Percentiles rank a stretch among this genome's conserved stretches.
These are phyloP conservation scores for Catagonus wagneri DNA, from an alignment of 2,113 vertebrate genomes.

Conservation along the genomic window DNA sequence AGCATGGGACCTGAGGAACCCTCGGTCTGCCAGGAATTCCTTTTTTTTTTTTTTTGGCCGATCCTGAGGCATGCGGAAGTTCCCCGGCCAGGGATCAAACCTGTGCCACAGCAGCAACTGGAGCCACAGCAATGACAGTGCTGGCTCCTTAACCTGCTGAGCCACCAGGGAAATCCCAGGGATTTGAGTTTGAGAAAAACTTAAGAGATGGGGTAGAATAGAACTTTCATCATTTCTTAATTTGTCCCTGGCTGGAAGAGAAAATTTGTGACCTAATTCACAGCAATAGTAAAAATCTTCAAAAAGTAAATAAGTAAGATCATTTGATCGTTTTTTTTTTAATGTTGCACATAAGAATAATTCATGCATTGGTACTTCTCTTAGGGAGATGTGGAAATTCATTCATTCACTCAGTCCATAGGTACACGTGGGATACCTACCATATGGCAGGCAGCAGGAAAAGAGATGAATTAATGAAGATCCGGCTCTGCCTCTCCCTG, in stretches of 20 bases:
- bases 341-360: not conserved
- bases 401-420: not conserved
- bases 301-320: not conserved
- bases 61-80: too few species aligned
- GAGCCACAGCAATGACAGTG: too few species aligned
- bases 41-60: too few species aligned
- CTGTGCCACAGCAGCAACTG: too few species aligned
- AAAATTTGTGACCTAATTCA: not conserved
- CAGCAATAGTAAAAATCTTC: not conserved
- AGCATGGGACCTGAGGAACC: not conserved
- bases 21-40: not conserved
- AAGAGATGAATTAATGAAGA: not conserved
- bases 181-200: not conserved
- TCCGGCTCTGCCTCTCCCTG: not conserved
- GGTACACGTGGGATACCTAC: not conserved
- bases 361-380: not conserved
- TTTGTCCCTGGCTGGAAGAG: not conserved
- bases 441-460: not conserved
- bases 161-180: too few species aligned
- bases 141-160: too few species aligned
- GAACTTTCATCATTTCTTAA: not conserved
- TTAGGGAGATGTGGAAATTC: not conserved
- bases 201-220: not conserved
- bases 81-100: too few species aligned
- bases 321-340: not conserved